These are phyloP conservation scores for Henicopernis longicauda DNA, from an alignment of 2,113 vertebrate genomes.

Conservation along the genomic window DNA sequence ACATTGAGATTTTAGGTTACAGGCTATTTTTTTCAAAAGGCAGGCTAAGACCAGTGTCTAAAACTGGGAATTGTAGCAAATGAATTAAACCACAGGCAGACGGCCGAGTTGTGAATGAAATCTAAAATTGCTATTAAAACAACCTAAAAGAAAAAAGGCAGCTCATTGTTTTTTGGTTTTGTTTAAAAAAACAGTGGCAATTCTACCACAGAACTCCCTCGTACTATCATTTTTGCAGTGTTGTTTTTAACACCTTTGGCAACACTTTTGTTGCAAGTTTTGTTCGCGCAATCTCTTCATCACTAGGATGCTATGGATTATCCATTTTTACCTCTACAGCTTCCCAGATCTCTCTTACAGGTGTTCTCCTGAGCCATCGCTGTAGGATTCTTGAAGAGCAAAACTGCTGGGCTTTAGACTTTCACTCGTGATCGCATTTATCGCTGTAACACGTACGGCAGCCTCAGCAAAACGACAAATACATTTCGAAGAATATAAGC, in stretches of 20 bases:
- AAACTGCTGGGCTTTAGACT: not conserved
- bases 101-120: not conserved
- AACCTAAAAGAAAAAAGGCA: not conserved
- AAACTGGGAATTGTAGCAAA: not conserved
- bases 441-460: accelerated
- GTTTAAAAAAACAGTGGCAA: not conserved
- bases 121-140: not conserved
- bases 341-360: not conserved
- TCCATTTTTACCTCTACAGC: not conserved
- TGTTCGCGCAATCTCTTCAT: not conserved
- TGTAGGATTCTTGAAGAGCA: not conserved
- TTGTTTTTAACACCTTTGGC: not conserved
- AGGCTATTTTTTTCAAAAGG: not conserved
- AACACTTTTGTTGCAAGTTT: accelerated
- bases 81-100: not conserved
- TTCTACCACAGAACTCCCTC: not conserved
- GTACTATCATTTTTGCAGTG: not conserved
- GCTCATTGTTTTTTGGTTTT: not conserved
- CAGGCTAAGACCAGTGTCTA: not conserved
- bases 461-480: not conserved
- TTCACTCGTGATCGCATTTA: not conserved
- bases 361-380: not conserved
- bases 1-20: accelerated
- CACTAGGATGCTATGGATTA: not conserved
- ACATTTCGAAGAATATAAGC: not conserved